Conservation (phyloP, 2,888 invertebrate species). For the Autographa gamma region DNA sequence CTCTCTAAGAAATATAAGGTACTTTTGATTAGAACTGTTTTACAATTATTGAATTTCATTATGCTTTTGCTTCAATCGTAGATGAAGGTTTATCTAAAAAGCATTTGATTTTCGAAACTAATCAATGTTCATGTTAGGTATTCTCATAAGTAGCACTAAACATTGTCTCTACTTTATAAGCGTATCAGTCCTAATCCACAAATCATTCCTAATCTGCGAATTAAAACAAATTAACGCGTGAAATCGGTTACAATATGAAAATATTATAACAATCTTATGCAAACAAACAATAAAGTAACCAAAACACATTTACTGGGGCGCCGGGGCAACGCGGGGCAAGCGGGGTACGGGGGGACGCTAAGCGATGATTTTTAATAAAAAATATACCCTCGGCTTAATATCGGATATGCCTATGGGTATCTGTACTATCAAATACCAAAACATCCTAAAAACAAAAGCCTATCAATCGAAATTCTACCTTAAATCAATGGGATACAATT, state of each 20-base stretch:
- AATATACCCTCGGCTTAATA: conserved; percentile 80
- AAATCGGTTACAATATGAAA: conserved; percentile 47
- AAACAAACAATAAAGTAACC: conserved; percentile 71
- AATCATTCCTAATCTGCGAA: background rate
- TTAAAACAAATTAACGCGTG: conserved; percentile 24
- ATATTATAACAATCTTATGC: conserved; percentile 51
- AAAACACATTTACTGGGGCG: conserved; percentile 67
- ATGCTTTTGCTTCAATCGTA: no score
- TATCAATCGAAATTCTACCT: conserved; percentile 10
- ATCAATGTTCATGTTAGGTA: no score
- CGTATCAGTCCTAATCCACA: background rate
- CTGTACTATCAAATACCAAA: conserved; percentile 21
- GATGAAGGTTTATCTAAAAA: no score
- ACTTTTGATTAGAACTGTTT: no score
- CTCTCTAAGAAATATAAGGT: no score
- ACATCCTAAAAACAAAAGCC: background rate
- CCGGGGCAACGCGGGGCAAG: conserved; percentile 8
- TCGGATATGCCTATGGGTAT: conserved; percentile 76
- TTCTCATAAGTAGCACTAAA: no score
- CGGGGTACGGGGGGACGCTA: conserved; percentile 61
- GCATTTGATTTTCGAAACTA: no score
- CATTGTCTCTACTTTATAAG: background rate
- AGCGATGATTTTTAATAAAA: conserved; percentile 86
- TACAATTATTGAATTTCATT: no score
- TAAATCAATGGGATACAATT: background rate